phyloP scores from a whole-genome alignment of 2,888 invertebrate genomes.

The Nephrocerus scutellatus region DNA sequence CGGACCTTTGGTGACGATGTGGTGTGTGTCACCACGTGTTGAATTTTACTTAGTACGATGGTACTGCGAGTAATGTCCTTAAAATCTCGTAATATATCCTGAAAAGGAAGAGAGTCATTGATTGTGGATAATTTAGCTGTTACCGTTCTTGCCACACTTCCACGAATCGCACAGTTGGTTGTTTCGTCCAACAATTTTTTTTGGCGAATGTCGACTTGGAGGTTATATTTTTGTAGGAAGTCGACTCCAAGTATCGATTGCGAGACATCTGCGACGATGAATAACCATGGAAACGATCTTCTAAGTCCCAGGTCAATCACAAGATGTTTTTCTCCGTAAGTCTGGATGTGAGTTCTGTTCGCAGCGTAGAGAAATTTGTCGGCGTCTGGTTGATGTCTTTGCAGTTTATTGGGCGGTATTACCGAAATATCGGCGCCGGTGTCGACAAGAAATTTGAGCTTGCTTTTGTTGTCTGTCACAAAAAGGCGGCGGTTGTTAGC shows the following conservation, averaged over 20 bases:
- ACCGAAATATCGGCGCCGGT: conserved; percentile 16
- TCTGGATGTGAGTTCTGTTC: neutral
- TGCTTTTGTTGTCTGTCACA: conserved; percentile 2
- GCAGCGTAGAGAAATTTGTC: neutral
- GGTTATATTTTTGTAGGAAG: neutral
- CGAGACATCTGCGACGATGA: neutral
- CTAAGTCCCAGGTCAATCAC: neutral
- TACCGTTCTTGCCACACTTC: too few relatives aligned
- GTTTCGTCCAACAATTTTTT: too few relatives aligned
- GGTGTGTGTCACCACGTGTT: neutral
- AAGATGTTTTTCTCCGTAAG: neutral
- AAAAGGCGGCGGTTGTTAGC: conserved; percentile 5
- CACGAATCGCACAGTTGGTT: too few relatives aligned
- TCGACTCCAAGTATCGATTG: neutral
- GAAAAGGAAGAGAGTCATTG: too few relatives aligned
- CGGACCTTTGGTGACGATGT: conserved; percentile 6
- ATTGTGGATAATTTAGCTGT: too few relatives aligned
- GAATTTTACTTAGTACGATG: too few relatives aligned
- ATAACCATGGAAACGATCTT: neutral
- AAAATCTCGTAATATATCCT: too few relatives aligned
- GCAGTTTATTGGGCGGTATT: conserved; percentile 7
- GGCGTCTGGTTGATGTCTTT: neutral
- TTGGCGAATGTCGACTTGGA: neutral
- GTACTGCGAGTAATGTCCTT: too few relatives aligned
- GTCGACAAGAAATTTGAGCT: conserved; percentile 15